Evolutionary conservation across 2,797 vertebrate species (phyloP), one percentile per base, ranked within the genome.

Genomic region (Urocyon cinereoargenteus): DNA sequence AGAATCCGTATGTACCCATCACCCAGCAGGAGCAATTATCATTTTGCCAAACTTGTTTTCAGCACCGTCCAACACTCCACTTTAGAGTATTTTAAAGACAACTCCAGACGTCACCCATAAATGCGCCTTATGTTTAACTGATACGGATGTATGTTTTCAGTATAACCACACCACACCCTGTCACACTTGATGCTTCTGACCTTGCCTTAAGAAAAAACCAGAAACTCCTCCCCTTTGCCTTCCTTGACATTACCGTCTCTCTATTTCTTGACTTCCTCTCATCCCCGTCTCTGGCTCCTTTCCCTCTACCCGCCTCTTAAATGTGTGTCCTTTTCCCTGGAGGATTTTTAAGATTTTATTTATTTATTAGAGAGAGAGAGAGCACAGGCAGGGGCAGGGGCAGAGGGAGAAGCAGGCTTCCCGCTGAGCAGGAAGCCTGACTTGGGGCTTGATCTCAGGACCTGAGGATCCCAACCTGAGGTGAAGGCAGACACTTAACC

Each of bases 31-130:
- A 28, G 1, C 2, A 26, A 22, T 62, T 49, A n/a, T 36, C 28
- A 14, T 68, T 92, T 90, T 92, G 87, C 66, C 87, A 88, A 15
- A 61, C 55, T 61, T 66, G 19, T 78, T 90, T 90, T 83, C 89
- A 53, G 40, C 59, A 49, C 51, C 73, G 84, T 28, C 22, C 72
- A 83, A 24, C 81, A 49, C 10, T 12, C 62, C 6, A 2, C 2
- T 53, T 22, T 66, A 66, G n/a, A 62, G 40, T 31, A 53, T 87
- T 94, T 91, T 75, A 91, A 66, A 82, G 83, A n/a, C 70, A 62
- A 24, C 55, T 45, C 18, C 82, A 92, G 88, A 87, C 19, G 1
- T 73, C 19, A 61, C 53, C 51, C 28, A 13, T 51, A 59, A 26
- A 26, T 68, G 53, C 9, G n/a, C 83, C 31, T 31, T 93, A 1